Evolutionary conservation across 2,888 invertebrate genomes (phyloP).

Genomic region (Notocelia uddmanniana): DNA sequence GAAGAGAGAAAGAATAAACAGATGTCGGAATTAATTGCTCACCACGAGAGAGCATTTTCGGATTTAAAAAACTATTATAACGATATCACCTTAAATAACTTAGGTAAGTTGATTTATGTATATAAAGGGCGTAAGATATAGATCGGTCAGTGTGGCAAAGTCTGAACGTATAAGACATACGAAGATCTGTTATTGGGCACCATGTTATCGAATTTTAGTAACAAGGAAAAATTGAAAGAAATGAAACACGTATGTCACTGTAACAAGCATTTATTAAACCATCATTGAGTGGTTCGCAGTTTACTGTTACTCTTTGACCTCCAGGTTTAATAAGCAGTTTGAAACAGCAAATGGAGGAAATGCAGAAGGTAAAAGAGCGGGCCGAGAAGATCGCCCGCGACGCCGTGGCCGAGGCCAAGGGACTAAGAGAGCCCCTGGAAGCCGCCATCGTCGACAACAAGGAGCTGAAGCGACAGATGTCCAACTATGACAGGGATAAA

Average conservation of each 20-base stretch:
- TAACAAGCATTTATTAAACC: neutral
- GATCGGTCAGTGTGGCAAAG: too few species aligned
- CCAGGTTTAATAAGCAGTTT: conserved; percentile 92
- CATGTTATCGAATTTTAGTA: too few species aligned
- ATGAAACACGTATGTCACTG: neutral
- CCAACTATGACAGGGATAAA: conserved; percentile 95
- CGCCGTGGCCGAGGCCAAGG: conserved; percentile 90
- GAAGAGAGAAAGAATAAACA: conserved; percentile 97
- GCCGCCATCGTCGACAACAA: conserved; percentile 89
- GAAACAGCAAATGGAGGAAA: conserved; percentile 91
- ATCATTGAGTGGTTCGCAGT: neutral
- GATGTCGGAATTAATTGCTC: conserved; percentile 91
- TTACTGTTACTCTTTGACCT: neutral
- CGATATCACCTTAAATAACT: conserved; percentile 96
- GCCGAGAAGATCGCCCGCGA: conserved; percentile 90
- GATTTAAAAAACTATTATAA: conserved; percentile 98
- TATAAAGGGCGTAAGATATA: too few species aligned
- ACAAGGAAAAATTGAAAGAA: too few species aligned
- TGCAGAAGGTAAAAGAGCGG: conserved; percentile 91
- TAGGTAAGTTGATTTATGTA: too few species aligned
- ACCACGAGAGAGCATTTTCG: conserved; percentile 94
- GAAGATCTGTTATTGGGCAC: too few species aligned
- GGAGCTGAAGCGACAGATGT: conserved; percentile 90
- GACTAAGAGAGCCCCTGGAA: conserved; percentile 90
- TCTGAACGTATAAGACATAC: too few species aligned